Percentiles rank a stretch among this genome's conserved stretches.
Conservation (phyloP, 37 sponge, comb jelly and placozoan species). For the Dysidea cf. avara region DNA sequence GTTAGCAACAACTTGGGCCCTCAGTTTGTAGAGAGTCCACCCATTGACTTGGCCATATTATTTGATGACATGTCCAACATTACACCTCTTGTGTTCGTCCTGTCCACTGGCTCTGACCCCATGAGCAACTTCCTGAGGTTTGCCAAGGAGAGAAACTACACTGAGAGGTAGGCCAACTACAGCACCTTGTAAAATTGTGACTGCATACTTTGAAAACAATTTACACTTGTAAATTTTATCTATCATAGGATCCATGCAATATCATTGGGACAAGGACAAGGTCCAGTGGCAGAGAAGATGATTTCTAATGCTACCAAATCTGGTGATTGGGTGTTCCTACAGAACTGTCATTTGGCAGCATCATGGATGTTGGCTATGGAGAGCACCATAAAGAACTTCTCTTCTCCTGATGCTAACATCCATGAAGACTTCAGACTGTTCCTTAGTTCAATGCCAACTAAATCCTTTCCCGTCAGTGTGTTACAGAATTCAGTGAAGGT, state of each 20-base stretch:
- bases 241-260: constrained; percentile 85
- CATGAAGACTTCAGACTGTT: constrained; percentile 92
- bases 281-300: constrained; percentile 97
- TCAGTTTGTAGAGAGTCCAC: constrained; percentile 94
- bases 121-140: constrained; percentile 94
- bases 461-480: constrained; percentile 93
- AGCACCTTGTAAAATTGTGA: neutral
- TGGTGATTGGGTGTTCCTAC: constrained; percentile 99
- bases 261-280: constrained; percentile 98
- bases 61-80: constrained; percentile 84
- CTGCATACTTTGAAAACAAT: neutral
- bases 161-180: constrained; percentile 58
- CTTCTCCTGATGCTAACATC: constrained; percentile 70
- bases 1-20: constrained; percentile 88
- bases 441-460: constrained; percentile 96
- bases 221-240: neutral
- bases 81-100: constrained; percentile 94
- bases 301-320: constrained; percentile 71
- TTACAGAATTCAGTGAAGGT: constrained; percentile 98
- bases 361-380: constrained; percentile 99
- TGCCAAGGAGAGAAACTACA: constrained; percentile 92
- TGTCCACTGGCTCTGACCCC: constrained; percentile 98
- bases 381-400: constrained; percentile 83
- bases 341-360: constrained; percentile 98
- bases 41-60: constrained; percentile 77